Percentiles rank a stretch among this genome's conserved stretches.
Evolutionary conservation across 2,797 vertebrate genomes (phyloP).

Genomic region (Tadarida brasiliensis): DNA sequence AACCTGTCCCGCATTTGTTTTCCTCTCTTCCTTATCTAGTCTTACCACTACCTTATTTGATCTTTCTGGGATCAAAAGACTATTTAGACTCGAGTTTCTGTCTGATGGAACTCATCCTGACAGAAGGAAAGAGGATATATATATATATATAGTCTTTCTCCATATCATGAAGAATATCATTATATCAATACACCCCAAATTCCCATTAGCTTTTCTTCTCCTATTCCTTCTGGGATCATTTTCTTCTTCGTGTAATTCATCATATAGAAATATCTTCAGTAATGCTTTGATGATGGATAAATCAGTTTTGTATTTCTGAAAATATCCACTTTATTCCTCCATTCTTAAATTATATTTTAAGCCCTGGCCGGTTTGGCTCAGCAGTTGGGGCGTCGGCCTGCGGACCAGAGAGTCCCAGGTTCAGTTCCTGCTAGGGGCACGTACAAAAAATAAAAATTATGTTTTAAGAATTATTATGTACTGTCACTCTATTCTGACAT

Average conservation of each 20-base stretch:
- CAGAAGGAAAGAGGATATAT: neutral
- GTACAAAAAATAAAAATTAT: no score
- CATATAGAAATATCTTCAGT: neutral
- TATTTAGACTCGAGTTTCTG: neutral
- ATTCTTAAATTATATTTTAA: slow-evolving; percentile 1
- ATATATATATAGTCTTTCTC: neutral
- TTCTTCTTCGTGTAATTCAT: slow-evolving; percentile 3
- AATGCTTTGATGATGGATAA: neutral
- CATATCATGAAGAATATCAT: neutral
- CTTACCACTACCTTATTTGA: neutral
- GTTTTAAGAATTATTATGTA: neutral
- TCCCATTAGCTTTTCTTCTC: neutral
- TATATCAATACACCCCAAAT: neutral
- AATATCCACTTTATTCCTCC: neutral
- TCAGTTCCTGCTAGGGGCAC: no score
- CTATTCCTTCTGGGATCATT: neutral
- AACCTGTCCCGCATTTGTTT: neutral
- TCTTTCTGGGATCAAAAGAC: neutral
- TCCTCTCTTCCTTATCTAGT: neutral
- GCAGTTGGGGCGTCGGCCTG: no score
- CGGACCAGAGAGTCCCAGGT: no score
- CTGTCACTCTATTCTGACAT: neutral
- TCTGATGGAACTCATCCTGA: neutral
- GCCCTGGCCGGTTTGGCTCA: no score
- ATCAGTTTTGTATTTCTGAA: neutral